Conservation (phyloP, 2,113 vertebrate genomes). For the Caloenas nicobarica region DNA sequence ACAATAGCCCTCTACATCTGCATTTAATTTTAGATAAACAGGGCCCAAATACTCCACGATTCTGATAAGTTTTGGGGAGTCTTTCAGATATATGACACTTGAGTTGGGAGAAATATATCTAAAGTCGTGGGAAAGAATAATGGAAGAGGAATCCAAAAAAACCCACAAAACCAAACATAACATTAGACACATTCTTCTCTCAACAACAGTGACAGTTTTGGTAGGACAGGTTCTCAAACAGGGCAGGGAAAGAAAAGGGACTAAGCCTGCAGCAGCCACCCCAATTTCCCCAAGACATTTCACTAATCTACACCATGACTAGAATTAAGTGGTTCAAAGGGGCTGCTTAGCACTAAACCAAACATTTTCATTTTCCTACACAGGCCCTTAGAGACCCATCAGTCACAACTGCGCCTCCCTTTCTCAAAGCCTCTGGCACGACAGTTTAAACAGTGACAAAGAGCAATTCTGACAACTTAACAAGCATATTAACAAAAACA, state of each 20-base stretch:
- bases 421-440: background rate
- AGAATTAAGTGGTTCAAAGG: background rate
- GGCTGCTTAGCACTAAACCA: background rate
- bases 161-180: too few species aligned
- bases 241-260: background rate
- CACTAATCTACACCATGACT: background rate
- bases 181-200: background rate
- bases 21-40: background rate
- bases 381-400: background rate
- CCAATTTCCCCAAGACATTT: background rate
- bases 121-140: rapidly evolving
- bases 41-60: background rate
- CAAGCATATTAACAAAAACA: background rate
- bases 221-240: background rate
- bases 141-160: background rate
- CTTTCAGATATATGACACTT: background rate
- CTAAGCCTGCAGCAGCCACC: background rate
- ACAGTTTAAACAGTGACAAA: background rate
- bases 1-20: background rate
- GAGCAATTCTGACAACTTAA: background rate
- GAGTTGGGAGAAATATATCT: background rate
- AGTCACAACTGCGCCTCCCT: background rate
- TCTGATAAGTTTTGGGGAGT: background rate
- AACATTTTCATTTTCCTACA: background rate
- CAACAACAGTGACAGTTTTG: background rate